Base-by-base conservation (phyloP, 1,140 invertebrate genomes). In the Saccostrea echinata region DNA sequence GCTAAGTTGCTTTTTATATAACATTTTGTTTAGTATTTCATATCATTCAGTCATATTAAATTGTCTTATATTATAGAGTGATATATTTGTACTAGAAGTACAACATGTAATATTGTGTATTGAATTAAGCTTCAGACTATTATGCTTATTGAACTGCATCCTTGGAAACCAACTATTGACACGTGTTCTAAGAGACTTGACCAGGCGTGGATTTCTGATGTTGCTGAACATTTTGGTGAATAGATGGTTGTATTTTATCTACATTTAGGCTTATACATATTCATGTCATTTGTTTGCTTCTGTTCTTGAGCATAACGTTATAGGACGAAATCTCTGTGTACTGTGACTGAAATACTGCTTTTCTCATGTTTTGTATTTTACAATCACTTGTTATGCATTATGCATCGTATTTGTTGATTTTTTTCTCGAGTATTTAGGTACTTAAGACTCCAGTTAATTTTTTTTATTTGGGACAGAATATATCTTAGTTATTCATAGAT, bases 371-470 rank as follows among this genome's bases (percentile, higher is more conserved):
- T 8, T 43, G 43, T 43, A 76, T 27, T 30, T 30, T 76, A 27
- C 68, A 33, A 33, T 76, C 68, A 76, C 27, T 33, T 76, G 27
- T 76, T 76, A 76, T 30, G 12, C 68, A 76, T 76, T 76, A 76
- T 30, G 12, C 68, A 76, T 76, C 68, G 33, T 76, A 27, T 76
- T 76, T 76, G 68, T 76, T 18, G 68, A 76, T 33, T 35, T 33
- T 76, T 71, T 76, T 30, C 68, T 27, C 27, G 68, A 76, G 68
- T 76, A 27, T 76, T 24, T 76, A 76, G 68, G 27, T 76, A 76
- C 30, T 30, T 11, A 76, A 76, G 24, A 33, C 24, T 16, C 11
- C 16, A 76, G 68, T 30, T 76, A 76, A 13, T 16, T 13, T 76
- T 76, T 76, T 27, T 33, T 35, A 33, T 76, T n/a, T n/a, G n/a